Conservation (phyloP, 2,797 vertebrate genomes). For the Taenioides sp. region DNA sequence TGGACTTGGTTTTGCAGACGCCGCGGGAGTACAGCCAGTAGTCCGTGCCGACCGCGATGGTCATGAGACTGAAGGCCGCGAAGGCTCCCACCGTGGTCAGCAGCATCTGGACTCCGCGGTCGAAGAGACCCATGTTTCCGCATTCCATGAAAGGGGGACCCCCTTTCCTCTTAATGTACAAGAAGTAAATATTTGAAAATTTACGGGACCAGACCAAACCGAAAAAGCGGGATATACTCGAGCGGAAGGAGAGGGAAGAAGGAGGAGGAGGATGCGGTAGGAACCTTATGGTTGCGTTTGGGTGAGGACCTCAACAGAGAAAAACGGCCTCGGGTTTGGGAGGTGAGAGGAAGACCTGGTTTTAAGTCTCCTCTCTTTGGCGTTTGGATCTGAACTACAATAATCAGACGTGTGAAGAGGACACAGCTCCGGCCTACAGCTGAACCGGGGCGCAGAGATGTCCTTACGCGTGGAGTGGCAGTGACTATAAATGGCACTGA, state of each 20-base stretch:
- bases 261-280: slow-evolving; percentile 76
- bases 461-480: slow-evolving; percentile 18
- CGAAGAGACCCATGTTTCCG: slow-evolving; percentile 99
- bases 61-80: slow-evolving; percentile 99
- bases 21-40: slow-evolving; percentile 99
- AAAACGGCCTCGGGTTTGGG: slow-evolving; percentile 37
- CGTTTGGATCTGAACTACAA: slow-evolving; percentile 29
- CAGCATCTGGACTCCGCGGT: slow-evolving; percentile 99
- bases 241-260: slow-evolving; percentile 79
- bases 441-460: slow-evolving; percentile 45
- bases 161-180: slow-evolving; percentile 87
- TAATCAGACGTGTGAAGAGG: slow-evolving; percentile 27
- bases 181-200: slow-evolving; percentile 88
- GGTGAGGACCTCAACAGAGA: slow-evolving; percentile 71
- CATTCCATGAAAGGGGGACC: slow-evolving; percentile 99
- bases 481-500: slow-evolving; percentile 19
- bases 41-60: slow-evolving; percentile 99
- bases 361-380: slow-evolving; percentile 41
- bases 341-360: slow-evolving; percentile 31
- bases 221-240: slow-evolving; percentile 79
- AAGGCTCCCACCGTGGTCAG: slow-evolving; percentile 99
- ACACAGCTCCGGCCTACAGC: slow-evolving; percentile 45
- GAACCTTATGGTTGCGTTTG: slow-evolving; percentile 85
- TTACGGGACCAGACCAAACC: slow-evolving; percentile 80
- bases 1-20: slow-evolving; percentile 94